Conservation (phyloP, 1,140 invertebrate species). For the Neodiprion lecontei region DNA sequence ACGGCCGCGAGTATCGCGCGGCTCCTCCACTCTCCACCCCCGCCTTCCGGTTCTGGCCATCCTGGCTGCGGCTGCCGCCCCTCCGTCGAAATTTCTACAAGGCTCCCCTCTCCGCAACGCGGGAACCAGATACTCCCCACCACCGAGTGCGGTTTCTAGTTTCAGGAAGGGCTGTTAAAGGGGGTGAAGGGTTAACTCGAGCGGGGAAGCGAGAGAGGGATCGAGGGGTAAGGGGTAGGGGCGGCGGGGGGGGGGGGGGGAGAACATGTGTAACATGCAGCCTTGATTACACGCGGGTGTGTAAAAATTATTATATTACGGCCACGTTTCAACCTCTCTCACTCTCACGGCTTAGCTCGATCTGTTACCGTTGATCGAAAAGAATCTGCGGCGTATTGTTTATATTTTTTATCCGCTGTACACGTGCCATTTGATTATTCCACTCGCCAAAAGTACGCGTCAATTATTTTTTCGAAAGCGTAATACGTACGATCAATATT, state of each 20-base stretch:
- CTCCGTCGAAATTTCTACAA: slow-evolving; percentile 17
- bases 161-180: not conserved
- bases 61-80: slow-evolving; percentile 18
- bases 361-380: no score
- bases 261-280: slow-evolving; percentile 59
- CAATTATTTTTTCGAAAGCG: no score
- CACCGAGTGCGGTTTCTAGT: slow-evolving; percentile 14
- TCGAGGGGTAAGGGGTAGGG: slow-evolving; percentile 19
- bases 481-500: no score
- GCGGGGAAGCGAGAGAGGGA: slow-evolving; percentile 32
- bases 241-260: slow-evolving; percentile 34
- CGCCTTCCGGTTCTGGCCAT: slow-evolving; percentile 25
- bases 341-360: not conserved
- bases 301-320: slow-evolving; percentile 45
- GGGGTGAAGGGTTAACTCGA: slow-evolving; percentile 23
- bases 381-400: no score
- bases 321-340: not conserved
- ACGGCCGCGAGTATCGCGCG: slow-evolving; percentile 19
- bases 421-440: no score
- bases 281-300: slow-evolving; percentile 57
- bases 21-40: slow-evolving; percentile 16
- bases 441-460: no score
- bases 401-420: no score
- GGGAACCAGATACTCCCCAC: slow-evolving; percentile 32
- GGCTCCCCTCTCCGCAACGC: slow-evolving; percentile 40